A percentile compares a stretch with the other conserved stretches of the same genome.
phyloP scores from a whole-genome alignment of 2,888 invertebrate species.

The Athetis lepigone region DNA sequence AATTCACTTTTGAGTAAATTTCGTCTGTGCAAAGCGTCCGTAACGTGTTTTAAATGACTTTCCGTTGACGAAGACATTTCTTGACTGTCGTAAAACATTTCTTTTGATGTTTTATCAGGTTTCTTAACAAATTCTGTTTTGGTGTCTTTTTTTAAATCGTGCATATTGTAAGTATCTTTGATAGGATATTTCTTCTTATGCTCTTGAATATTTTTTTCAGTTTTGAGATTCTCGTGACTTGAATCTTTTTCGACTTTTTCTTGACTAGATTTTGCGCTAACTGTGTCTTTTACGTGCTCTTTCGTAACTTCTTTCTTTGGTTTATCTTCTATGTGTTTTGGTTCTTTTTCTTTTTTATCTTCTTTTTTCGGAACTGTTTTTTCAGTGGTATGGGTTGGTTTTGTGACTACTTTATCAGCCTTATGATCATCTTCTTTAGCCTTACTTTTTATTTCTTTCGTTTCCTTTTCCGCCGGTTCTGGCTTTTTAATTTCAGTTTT shows the following conservation, averaged over 20 bases:
- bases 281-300: conserved; percentile 48
- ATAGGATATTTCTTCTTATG: conserved; percentile 60
- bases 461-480: conserved; percentile 52
- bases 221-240: conserved; percentile 40
- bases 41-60: conserved; percentile 78
- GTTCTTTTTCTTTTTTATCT: conserved; percentile 60
- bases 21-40: conserved; percentile 81
- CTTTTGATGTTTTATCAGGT: conserved; percentile 58
- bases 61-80: conserved; percentile 70
- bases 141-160: conserved; percentile 57
- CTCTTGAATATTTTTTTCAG: conserved; percentile 49
- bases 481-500: conserved; percentile 53
- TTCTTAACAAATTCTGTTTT: conserved; percentile 60
- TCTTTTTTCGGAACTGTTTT: conserved; percentile 49
- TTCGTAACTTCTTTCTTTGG: conserved; percentile 55
- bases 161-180: conserved; percentile 57
- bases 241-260: conserved; percentile 46
- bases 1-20: conserved; percentile 89
- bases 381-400: conserved; percentile 37
- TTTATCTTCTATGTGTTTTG: conserved; percentile 56
- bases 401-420: conserved; percentile 33
- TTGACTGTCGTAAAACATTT: conserved; percentile 65
- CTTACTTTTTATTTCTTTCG: conserved; percentile 52
- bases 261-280: conserved; percentile 46
- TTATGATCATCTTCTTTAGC: conserved; percentile 30